These are phyloP conservation scores for Numenius arquata DNA, from an alignment of 2,113 vertebrate genomes.

Conservation along the genomic window DNA sequence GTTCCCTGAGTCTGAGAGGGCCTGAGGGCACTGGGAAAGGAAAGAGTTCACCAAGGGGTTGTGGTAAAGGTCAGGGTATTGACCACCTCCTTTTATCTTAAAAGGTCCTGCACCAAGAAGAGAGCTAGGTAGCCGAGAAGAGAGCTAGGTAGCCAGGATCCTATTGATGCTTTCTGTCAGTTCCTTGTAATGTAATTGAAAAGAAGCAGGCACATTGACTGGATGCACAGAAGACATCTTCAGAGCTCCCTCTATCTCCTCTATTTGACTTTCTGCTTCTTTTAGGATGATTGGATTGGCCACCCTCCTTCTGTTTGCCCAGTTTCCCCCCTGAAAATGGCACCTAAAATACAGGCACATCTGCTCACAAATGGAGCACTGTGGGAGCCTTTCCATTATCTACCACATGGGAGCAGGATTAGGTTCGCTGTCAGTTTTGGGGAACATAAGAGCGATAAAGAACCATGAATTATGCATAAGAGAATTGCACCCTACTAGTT, in stretches of 20 bases:
- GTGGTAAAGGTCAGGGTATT: not conserved
- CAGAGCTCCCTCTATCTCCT: not conserved
- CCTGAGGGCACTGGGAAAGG: not conserved
- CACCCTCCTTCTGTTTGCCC: not conserved
- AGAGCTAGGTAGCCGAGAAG: not conserved
- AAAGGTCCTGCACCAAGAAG: not conserved
- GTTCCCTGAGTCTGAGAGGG: not conserved
- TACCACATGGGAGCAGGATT: slow-evolving; percentile 21
- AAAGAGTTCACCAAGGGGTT: not conserved
- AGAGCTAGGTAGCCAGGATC: not conserved
- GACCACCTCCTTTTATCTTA: not conserved
- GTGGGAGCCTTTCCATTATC: not conserved
- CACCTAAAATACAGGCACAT: not conserved
- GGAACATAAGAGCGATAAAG: slow-evolving; percentile 19
- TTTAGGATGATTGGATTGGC: not conserved
- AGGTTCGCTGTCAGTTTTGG: not conserved
- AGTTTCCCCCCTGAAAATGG: not conserved
- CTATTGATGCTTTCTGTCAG: not conserved
- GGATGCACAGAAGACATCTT: not conserved
- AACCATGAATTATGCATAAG: slow-evolving; percentile 18
- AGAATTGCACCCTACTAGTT: slow-evolving; percentile 39
- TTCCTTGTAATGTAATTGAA: not conserved
- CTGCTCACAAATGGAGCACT: not conserved
- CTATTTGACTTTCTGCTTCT: not conserved
- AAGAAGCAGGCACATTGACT: not conserved